These are phyloP conservation scores for Pongo pygmaeus DNA, from an alignment of 2,113 vertebrate species.

Conservation along the genomic window DNA sequence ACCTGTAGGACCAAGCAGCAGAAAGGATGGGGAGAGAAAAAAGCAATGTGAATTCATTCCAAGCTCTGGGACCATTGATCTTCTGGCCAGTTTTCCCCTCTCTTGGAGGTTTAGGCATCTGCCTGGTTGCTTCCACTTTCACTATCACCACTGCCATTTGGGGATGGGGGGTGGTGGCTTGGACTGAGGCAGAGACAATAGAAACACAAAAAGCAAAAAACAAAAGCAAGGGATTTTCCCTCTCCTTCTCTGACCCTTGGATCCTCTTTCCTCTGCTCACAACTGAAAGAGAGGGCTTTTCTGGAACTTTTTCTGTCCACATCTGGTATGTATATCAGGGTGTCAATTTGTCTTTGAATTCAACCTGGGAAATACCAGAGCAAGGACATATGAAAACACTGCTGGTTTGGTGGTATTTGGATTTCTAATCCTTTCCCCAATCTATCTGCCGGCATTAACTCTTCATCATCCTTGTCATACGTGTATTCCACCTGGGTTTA, in stretches of 20 bases:
- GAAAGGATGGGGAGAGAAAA: background rate
- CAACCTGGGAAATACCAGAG: background rate
- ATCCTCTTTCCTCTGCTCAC: background rate
- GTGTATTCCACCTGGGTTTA: background rate
- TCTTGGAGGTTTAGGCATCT: background rate
- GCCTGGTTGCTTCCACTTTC: background rate
- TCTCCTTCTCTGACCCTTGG: background rate
- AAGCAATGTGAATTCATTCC: background rate
- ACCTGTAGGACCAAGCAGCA: background rate
- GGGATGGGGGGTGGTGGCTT: background rate
- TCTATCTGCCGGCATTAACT: accelerated
- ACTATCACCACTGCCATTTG: background rate
- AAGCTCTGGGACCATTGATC: background rate
- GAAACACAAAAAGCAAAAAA: background rate
- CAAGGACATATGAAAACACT: background rate
- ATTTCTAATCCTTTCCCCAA: background rate
- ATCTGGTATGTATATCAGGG: background rate
- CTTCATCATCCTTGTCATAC: background rate
- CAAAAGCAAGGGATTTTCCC: background rate
- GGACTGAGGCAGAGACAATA: background rate
- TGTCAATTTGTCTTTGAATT: background rate
- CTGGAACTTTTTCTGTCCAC: background rate
- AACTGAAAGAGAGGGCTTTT: background rate
- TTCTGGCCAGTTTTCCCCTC: background rate
- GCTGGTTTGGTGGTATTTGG: background rate